Base-by-base conservation (phyloP, 2,888 invertebrate genomes). In the Crossocerus cetratus region DNA sequence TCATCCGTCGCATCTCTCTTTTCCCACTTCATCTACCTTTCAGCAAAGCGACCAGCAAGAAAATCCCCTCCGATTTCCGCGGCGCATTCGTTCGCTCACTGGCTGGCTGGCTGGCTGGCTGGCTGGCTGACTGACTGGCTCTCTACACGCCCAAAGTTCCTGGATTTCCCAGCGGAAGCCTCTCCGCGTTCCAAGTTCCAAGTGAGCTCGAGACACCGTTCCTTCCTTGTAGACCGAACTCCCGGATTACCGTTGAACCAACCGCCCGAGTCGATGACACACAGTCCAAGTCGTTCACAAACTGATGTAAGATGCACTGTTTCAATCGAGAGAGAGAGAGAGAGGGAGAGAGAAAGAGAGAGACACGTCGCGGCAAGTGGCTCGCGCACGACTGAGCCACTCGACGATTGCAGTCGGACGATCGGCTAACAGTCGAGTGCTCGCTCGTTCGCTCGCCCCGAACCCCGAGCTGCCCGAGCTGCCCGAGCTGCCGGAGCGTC, bases 351-450 rank as follows among this genome's bases (percentile, higher is more conserved):
- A n/a, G n/a, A n/a, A n/a, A n/a, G 32, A 32, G 32, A 32, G 5
- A 32, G 32, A 32, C 8, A 11, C 32, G 32, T 5, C 32, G 21
- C 72, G 72, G 53, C 68, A 75, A 68, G 66, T 53, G 73, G 73
- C 81, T 81, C 75, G 81, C 81, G 77, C 81, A 75, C 77, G 66
- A 81, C 81, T 81, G 79, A 81, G 56, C 74, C 54, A 55, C 74
- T 60, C 69, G 63, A 69, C 68, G 74, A 66, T 70, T 70, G 70
- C 69, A 61, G 63, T 72, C 71, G 68, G 60, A 44, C 66, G 73
- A 57, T 70, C 72, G 69, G 79, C 57, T 63, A 32, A 11, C 32
- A 16, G 16, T n/a, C n/a, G 13, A 43, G 5, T 13, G 13, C 43
- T 43, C 43, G 43, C 16, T 2, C 18, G 14, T 18, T 53, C 18